Evolutionary conservation across 2,113 vertebrate genomes (phyloP), one percentile per base, ranked within the genome.

Genomic region (Ammodytes marinus): DNA sequence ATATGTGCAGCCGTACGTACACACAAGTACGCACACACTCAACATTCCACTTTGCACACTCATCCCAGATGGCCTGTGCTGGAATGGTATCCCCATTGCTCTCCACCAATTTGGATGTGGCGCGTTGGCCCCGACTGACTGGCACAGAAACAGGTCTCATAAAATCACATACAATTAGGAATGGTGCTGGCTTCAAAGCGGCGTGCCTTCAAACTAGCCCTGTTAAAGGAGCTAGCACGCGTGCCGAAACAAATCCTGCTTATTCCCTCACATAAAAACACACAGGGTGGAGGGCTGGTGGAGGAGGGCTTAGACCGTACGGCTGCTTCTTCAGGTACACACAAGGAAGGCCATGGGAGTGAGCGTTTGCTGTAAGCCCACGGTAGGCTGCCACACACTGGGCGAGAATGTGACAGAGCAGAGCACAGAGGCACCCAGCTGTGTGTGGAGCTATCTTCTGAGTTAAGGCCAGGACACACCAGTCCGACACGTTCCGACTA

Each of bases 141-240:
- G 91, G 89, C 86, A 90, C 68, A 81, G 87, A 66, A 73, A 78
- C 74, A 53, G 12, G 49, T 74, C 80, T 91, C 78, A 61, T 90
- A 92, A 93, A 94, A 90, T 90, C 90, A 80, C 88, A 88, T 85
- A 72, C 87, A 90, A 84, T 92, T 85, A 81, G 82, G 70, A 85
- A 77, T 14, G 27, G 87, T 17, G 77, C 66, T 3, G 68, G 65
- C 89, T 90, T 94, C 89, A 93, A 92, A 93, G 87, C 8, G 35
- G 64, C 4, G 54, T 3, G 78, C 80, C 69, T 73, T 88, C 84
- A 87, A 86, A 88, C 83, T 69, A 71, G 79, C 65, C 53, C 80
- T 11, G 82, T 79, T 86, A 88, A 87, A 77, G 55, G 46, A 37
- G 77, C 55, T 54, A 68, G 77, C 87, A 87, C 43, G 67, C 19